Percentiles rank a stretch among this genome's conserved stretches.
Conservation (phyloP, 1,140 invertebrate species). For the Trichonephila clavipes region DNA sequence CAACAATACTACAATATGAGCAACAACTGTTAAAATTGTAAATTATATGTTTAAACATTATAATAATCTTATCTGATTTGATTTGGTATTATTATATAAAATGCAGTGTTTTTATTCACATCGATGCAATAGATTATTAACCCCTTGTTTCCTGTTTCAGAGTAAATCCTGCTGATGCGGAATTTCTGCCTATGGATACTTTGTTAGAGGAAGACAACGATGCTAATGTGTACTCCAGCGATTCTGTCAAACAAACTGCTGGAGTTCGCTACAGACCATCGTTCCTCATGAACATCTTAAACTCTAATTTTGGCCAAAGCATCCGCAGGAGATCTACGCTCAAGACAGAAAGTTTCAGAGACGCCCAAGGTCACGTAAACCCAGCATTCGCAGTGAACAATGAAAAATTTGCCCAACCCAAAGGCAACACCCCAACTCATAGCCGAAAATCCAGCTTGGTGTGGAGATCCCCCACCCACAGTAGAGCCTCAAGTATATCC, state of each 20-base stretch:
- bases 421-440: slow-evolving; percentile 4
- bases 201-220: slow-evolving; percentile 77
- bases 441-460: slow-evolving; percentile 65
- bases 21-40: too few species aligned
- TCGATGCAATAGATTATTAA: too few species aligned
- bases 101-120: too few species aligned
- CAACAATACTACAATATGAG: too few species aligned
- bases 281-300: slow-evolving; percentile 61
- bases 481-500: slow-evolving; percentile 68
- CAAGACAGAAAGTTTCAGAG: slow-evolving; percentile 43
- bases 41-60: too few species aligned
- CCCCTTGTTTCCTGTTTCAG: background rate
- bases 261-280: slow-evolving; percentile 69
- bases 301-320: slow-evolving; percentile 59
- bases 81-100: too few species aligned
- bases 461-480: slow-evolving; percentile 43
- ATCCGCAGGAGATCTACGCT: slow-evolving; percentile 54
- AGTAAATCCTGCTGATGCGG: slow-evolving; percentile 76
- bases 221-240: slow-evolving; percentile 70
- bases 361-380: slow-evolving; percentile 53
- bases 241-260: slow-evolving; percentile 53
- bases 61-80: too few species aligned
- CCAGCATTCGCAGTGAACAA: slow-evolving; percentile 33
- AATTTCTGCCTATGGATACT: slow-evolving; percentile 78
- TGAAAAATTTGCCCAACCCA: background rate